Conservation (phyloP, 2,113 vertebrate genomes). For the Polypterus senegalus region DNA sequence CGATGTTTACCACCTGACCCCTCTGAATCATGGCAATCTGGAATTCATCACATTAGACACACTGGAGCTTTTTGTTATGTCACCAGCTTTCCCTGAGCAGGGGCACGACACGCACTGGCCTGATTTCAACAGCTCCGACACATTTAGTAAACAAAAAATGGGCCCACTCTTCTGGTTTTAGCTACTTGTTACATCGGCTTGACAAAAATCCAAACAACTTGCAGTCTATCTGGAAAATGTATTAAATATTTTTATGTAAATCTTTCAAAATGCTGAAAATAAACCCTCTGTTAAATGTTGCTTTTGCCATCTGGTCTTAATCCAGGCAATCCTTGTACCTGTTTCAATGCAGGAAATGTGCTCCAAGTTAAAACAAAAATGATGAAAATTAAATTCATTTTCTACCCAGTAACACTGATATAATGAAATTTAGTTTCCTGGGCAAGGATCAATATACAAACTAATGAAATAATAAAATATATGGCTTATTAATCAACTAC, state of each 20-base stretch:
- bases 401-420: no score
- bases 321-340: neutral
- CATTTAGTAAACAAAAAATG: constrained; percentile 36
- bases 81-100: constrained; percentile 30
- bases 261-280: neutral
- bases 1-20: no score
- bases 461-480: no score
- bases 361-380: no score
- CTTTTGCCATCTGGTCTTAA: neutral
- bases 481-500: no score
- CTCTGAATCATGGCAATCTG: constrained; percentile 10
- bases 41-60: constrained; percentile 35
- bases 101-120: constrained; percentile 29
- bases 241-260: constrained; percentile 14
- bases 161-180: constrained; percentile 32
- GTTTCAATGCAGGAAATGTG: neutral
- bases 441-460: no score
- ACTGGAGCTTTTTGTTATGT: constrained; percentile 28
- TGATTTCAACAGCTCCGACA: constrained; percentile 30
- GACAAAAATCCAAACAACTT: constrained; percentile 16
- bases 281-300: neutral
- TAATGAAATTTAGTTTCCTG: no score
- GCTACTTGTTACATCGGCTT: constrained; percentile 32
- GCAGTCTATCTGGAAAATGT: constrained; percentile 19
- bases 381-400: no score